Conservation (phyloP, 2,797 vertebrate genomes). For the Karalla daura region DNA sequence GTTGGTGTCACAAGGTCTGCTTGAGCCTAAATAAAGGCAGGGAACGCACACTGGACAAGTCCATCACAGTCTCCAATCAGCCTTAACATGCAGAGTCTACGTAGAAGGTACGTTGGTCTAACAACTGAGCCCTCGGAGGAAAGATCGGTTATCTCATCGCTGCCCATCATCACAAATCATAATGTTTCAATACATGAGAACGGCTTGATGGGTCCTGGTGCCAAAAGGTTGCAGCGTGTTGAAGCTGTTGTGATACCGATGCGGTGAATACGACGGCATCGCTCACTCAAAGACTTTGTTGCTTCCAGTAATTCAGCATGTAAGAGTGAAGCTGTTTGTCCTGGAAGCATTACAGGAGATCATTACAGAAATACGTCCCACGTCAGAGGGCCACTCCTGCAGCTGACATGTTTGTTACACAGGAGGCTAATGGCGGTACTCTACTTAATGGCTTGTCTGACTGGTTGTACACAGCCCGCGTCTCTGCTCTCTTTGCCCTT, state of each 20-base stretch:
- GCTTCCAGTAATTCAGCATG: constrained; percentile 25
- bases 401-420: constrained; percentile 36
- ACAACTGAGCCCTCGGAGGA: too few species aligned
- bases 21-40: too few species aligned
- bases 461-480: constrained; percentile 5
- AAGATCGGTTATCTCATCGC: too few species aligned
- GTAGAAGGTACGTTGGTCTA: too few species aligned
- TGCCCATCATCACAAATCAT: background rate
- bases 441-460: constrained; percentile 32
- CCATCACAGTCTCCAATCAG: too few species aligned
- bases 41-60: too few species aligned
- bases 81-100: too few species aligned
- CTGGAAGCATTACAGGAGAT: constrained; percentile 20
- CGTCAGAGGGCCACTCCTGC: background rate
- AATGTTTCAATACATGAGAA: background rate
- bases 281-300: constrained; percentile 5
- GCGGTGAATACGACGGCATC: background rate
- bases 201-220: background rate
- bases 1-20: too few species aligned
- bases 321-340: constrained; percentile 2
- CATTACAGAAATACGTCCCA: constrained; percentile 25
- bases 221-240: fast-evolving
- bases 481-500: background rate
- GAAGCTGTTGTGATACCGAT: background rate
- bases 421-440: constrained; percentile 34